A percentile compares a stretch with the other conserved stretches of the same genome.
phyloP scores from a whole-genome alignment of 2,113 vertebrate genomes.

The Spilogale gracilis region DNA sequence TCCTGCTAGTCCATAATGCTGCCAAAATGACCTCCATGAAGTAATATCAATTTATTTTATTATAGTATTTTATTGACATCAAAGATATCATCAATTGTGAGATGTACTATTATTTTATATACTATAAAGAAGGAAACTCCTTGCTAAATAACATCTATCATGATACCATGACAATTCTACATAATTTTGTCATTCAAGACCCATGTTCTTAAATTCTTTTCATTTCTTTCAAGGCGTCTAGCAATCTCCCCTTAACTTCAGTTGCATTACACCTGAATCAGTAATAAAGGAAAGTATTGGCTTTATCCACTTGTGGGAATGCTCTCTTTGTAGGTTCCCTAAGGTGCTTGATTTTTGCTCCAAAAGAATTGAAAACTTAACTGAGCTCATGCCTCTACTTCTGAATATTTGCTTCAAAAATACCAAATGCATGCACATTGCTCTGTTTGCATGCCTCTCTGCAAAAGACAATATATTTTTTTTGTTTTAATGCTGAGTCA shows the following conservation, averaged over 20 bases:
- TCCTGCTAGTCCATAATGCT: neutral
- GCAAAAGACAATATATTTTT: neutral
- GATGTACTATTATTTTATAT: neutral
- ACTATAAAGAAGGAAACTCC: neutral
- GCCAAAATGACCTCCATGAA: neutral
- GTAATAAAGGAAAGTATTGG: neutral
- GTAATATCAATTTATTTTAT: neutral
- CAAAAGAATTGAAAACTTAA: neutral
- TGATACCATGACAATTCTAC: neutral
- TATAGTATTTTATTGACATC: neutral
- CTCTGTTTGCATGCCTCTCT: neutral
- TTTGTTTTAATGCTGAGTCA: neutral
- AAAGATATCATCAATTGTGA: neutral
- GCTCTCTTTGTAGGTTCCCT: neutral
- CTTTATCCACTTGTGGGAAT: neutral
- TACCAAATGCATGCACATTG: neutral
- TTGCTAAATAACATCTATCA: constrained; percentile 12
- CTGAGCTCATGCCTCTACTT: neutral
- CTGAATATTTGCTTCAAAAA: neutral
- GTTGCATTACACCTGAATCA: neutral
- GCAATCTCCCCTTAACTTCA: neutral
- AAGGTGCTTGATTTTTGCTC: neutral
- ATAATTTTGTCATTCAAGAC: neutral
- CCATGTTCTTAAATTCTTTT: neutral
- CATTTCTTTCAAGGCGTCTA: neutral